Base-by-base conservation (phyloP, 2,888 invertebrate genomes). In the Lydus trimaculatus region DNA sequence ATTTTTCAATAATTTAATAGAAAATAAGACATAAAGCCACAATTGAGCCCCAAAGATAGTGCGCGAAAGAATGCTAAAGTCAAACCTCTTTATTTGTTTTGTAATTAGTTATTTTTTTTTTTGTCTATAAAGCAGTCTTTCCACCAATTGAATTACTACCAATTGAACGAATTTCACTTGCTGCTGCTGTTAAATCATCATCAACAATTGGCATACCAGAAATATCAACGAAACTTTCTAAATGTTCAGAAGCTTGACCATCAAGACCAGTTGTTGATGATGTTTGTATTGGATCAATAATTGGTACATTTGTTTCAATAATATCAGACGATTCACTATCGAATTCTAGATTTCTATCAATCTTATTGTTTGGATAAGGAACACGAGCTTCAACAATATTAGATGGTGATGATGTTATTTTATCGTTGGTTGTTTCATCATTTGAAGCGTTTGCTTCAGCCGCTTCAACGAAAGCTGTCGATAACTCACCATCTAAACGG, bases 391-490 rank as follows among this genome's bases (percentile, higher is more conserved):
- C 83, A 8, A 82, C 75, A 6, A 76, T 72, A 67, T 83, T 81
- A 5, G 83, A 82, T 25, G 82, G 75, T 9, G 77, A 73, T n/a
- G 77, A 74, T n/a, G 73, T 70, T 58, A 73, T 70, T 39, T 65
- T 39, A 39, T 71, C 65, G n/a, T 7, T 7, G 1, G 3, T 15
- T 4, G 36, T 15, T 2, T 91, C 65, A 25, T 74, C 71, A 11
- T 67, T 73, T 1, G 59, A 85, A 9, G 94, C 91, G 84, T 95
- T 95, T 75, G 93, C 94, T 85, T 95, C 95, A 25, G 95, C 95
- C 58, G 94, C 95, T 80, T 93, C 92, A 1, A 95, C 94, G 78
- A 95, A 95, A 43, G 95, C 94, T 63, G 91, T 90, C 5, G 95
- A 95, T 63, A 95, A 86, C 79, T 94, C 94, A 1, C 95, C 95